Percentiles rank a stretch among this genome's conserved stretches.
phyloP scores from a whole-genome alignment of 2,113 vertebrate genomes.

The Brachirus orientalis region DNA sequence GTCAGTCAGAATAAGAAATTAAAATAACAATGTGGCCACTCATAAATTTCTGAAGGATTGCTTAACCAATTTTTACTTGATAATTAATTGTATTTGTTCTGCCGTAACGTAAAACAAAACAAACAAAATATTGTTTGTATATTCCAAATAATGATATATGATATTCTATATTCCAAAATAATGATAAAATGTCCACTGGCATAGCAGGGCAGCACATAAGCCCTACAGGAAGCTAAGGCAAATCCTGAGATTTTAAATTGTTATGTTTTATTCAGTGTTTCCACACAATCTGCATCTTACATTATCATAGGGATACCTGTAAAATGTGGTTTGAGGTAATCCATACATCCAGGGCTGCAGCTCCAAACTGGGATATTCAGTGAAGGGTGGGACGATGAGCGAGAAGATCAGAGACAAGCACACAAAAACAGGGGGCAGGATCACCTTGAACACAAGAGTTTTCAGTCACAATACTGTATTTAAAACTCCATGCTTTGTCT shows the following conservation, averaged over 20 bases:
- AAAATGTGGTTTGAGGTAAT: constrained; percentile 91
- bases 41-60: no score
- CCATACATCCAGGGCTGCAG: constrained; percentile 97
- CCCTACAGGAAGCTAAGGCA: no score
- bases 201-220: no score
- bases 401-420: constrained; percentile 96
- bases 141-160: no score
- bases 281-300: background rate
- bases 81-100: background rate
- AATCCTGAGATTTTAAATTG: no score
- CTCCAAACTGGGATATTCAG: constrained; percentile 92
- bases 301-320: constrained; percentile 83
- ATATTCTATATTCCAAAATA: no score
- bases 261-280: no score
- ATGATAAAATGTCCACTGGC: no score
- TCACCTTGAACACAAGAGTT: constrained; percentile 80
- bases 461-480: background rate
- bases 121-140: no score
- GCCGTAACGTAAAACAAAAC: no score
- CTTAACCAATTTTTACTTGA: background rate
- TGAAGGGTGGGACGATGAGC: constrained; percentile 93
- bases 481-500: background rate
- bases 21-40: no score
- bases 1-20: background rate
- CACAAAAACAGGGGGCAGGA: constrained; percentile 93